A percentile compares a stretch with the other conserved stretches of the same genome.
These are phyloP conservation scores for Microcebus murinus DNA, from an alignment of 2,113 vertebrate species.

Conservation along the genomic window DNA sequence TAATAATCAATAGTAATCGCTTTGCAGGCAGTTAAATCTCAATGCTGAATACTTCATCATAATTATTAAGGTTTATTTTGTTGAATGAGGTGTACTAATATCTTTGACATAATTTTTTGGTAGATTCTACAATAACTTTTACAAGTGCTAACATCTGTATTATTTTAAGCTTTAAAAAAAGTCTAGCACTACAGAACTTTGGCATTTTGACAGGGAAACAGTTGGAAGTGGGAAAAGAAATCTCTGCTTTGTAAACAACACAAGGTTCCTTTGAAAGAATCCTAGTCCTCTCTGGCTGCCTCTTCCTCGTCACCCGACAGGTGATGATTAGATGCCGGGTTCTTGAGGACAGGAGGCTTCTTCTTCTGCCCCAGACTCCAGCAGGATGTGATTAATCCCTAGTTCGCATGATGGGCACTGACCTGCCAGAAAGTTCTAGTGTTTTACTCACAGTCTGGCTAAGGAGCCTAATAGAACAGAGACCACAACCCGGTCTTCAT, in stretches of 20 bases:
- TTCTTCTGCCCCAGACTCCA: background rate
- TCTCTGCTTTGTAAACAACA: background rate
- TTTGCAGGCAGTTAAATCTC: background rate
- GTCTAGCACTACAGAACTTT: background rate
- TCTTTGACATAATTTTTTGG: background rate
- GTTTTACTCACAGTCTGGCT: background rate
- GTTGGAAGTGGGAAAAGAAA: background rate
- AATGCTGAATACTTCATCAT: background rate
- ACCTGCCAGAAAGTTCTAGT: background rate
- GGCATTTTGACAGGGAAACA: background rate
- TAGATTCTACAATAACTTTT: background rate
- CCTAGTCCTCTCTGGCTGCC: no score
- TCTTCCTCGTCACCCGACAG: background rate
- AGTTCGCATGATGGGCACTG: background rate
- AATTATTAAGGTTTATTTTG: background rate
- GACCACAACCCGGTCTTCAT: background rate
- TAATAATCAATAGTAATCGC: background rate
- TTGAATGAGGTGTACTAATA: background rate
- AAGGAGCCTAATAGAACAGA: background rate
- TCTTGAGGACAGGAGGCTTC: background rate
- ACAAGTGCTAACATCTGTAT: conserved; percentile 31
- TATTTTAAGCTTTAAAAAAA: conserved; percentile 20
- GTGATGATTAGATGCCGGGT: background rate
- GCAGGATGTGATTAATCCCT: background rate
- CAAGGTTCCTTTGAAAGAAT: background rate